A percentile compares a stretch with the other conserved stretches of the same genome.
These are phyloP conservation scores for Athripsodes cinereus DNA, from an alignment of 2,888 invertebrate genomes.

Conservation along the genomic window DNA sequence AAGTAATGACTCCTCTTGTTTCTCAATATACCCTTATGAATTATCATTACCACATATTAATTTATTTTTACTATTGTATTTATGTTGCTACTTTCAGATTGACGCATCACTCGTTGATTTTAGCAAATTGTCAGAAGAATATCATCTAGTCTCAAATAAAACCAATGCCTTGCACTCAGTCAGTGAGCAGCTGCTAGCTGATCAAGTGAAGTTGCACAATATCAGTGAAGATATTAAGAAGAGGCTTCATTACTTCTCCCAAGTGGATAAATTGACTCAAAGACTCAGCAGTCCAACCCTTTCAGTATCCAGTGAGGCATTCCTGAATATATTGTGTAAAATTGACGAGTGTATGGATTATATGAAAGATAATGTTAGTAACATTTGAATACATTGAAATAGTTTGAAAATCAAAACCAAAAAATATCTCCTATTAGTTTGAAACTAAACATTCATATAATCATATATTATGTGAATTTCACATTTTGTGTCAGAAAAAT, in stretches of 20 bases:
- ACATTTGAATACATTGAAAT: no score
- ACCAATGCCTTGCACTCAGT: constrained; percentile 87
- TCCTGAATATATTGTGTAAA: constrained; percentile 72
- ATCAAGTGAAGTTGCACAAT: constrained; percentile 77
- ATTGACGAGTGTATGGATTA: constrained; percentile 85
- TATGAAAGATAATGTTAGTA: constrained; percentile 70
- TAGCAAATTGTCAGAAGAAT: constrained; percentile 66
- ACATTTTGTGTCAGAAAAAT: no score
- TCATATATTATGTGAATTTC: no score
- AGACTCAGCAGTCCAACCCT: constrained; percentile 73
- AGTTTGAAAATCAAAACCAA: no score
- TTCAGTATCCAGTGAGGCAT: constrained; percentile 77
- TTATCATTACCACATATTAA: no score
- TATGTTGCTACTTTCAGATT: constrained; percentile 43
- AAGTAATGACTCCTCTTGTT: no score
- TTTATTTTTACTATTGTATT: no score
- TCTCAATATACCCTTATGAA: no score
- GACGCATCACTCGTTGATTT: constrained; percentile 66
- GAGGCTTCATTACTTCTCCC: constrained; percentile 78
- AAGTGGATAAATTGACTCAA: constrained; percentile 75
- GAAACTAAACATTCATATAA: no score
- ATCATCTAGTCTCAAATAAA: constrained; percentile 82
- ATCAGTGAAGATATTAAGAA: constrained; percentile 75
- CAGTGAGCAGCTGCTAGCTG: constrained; percentile 85
- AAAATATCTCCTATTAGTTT: no score